A percentile compares a stretch with the other conserved stretches of the same genome.
Conservation (phyloP, 2,113 vertebrate species). For the Rattus norvegicus region DNA sequence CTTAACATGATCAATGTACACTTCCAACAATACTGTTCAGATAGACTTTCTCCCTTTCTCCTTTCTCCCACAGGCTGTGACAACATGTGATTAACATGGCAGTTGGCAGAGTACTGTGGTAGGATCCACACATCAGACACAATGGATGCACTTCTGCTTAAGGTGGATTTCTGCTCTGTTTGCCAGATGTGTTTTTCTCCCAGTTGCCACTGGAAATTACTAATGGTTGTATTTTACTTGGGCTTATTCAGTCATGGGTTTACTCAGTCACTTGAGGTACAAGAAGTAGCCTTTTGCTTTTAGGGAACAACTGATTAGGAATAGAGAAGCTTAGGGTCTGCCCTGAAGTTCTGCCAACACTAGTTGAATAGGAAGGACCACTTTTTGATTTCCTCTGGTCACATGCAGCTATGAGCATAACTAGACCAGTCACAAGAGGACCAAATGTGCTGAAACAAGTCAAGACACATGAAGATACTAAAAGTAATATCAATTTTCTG, state of each 20-base stretch:
- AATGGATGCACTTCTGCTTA: neutral
- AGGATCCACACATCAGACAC: neutral
- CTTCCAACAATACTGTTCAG: neutral
- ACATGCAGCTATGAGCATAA: neutral
- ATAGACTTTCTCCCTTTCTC: neutral
- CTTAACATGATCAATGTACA: conserved; percentile 24
- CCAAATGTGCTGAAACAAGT: neutral
- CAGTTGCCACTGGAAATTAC: neutral
- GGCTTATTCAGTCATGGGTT: neutral
- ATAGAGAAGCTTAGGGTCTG: neutral
- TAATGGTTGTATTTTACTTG: neutral
- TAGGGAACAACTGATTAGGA: neutral
- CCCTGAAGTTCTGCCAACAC: neutral
- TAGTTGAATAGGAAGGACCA: neutral
- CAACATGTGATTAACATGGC: conserved; percentile 15
- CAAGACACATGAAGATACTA: neutral
- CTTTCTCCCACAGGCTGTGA: neutral
- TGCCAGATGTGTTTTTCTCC: neutral
- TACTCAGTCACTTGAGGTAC: neutral
- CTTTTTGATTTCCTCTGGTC: neutral
- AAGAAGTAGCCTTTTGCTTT: neutral
- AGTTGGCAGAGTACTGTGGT: conserved; percentile 33
- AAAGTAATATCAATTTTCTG: neutral
- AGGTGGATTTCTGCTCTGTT: neutral
- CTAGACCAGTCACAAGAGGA: neutral